Evolutionary conservation across 2,888 invertebrate species (phyloP).

Genomic region (Malachius bipustulatus): DNA sequence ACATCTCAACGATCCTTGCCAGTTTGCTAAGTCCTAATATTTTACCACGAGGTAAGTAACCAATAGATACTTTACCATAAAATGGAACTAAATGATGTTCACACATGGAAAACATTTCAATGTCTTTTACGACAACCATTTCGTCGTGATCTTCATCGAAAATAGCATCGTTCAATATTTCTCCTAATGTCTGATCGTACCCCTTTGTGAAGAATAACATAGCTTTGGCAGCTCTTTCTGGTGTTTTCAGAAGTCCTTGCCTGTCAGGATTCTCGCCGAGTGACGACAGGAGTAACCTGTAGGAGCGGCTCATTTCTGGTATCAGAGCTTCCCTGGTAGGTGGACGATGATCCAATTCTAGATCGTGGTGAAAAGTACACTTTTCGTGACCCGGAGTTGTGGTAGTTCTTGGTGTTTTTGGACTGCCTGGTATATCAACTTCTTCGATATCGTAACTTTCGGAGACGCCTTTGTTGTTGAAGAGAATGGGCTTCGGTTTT

Average conservation of each 20-base stretch:
- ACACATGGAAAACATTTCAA: slow-evolving; percentile 99
- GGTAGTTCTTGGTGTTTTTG: slow-evolving; percentile 73
- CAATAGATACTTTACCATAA: slow-evolving; percentile 97
- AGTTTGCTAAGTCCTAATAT: slow-evolving; percentile 95
- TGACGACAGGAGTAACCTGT: slow-evolving; percentile 70
- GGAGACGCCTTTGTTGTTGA: slow-evolving; percentile 47
- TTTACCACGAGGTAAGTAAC: slow-evolving; percentile 94
- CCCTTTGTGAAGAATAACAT: slow-evolving; percentile 99
- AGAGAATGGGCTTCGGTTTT: too few relatives aligned
- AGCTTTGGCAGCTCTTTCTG: slow-evolving; percentile 94
- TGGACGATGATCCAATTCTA: slow-evolving; percentile 79
- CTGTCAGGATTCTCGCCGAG: slow-evolving; percentile 87
- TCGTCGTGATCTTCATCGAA: slow-evolving; percentile 99
- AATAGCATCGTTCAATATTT: slow-evolving; percentile 90
- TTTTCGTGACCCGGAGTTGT: slow-evolving; percentile 90
- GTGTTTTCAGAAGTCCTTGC: slow-evolving; percentile 89
- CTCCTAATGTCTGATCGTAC: slow-evolving; percentile 87
- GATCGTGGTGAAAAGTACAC: slow-evolving; percentile 80
- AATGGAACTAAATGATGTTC: slow-evolving; percentile 99
- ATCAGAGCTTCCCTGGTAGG: slow-evolving; percentile 76
- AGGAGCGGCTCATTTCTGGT: slow-evolving; percentile 80
- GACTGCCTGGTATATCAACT: slow-evolving; percentile 61
- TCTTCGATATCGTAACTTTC: slow-evolving; percentile 49
- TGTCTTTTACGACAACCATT: slow-evolving; percentile 99
- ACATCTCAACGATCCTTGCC: slow-evolving; percentile 96